These are phyloP conservation scores for Lacerta bilineata DNA, from an alignment of 2,797 vertebrate genomes.

Conservation along the genomic window DNA sequence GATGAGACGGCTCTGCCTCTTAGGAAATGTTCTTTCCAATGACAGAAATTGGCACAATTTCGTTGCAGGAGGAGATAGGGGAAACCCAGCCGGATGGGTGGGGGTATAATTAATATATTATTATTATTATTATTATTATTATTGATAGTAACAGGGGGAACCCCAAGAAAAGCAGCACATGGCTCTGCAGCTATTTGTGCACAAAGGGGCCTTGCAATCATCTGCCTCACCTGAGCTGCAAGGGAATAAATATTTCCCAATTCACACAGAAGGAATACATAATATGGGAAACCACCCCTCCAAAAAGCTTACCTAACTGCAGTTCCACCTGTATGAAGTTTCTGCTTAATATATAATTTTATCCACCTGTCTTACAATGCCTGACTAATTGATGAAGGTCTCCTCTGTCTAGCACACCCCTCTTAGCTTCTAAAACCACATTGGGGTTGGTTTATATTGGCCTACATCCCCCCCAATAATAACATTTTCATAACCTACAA, in stretches of 20 bases:
- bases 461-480: rapidly evolving
- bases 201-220: background rate
- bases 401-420: background rate
- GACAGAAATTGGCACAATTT: constrained; percentile 60
- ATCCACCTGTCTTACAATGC: background rate
- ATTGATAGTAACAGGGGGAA: background rate
- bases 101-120: too few relatives aligned
- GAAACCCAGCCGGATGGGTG: too few relatives aligned
- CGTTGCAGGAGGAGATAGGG: background rate
- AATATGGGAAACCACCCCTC: background rate
- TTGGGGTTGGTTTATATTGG: background rate
- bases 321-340: rapidly evolving
- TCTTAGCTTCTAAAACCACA: background rate
- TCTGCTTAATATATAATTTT: background rate
- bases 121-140: too few relatives aligned
- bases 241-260: background rate
- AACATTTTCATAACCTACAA: background rate
- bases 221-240: background rate
- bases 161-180: background rate
- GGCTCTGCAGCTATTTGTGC: background rate
- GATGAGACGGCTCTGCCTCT: too few relatives aligned
- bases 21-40: constrained; percentile 62
- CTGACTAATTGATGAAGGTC: rapidly evolving
- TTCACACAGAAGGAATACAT: background rate
- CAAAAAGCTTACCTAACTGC: background rate